phyloP scores from a whole-genome alignment of 1,140 invertebrate genomes.

The Drosophila lacertosa region DNA sequence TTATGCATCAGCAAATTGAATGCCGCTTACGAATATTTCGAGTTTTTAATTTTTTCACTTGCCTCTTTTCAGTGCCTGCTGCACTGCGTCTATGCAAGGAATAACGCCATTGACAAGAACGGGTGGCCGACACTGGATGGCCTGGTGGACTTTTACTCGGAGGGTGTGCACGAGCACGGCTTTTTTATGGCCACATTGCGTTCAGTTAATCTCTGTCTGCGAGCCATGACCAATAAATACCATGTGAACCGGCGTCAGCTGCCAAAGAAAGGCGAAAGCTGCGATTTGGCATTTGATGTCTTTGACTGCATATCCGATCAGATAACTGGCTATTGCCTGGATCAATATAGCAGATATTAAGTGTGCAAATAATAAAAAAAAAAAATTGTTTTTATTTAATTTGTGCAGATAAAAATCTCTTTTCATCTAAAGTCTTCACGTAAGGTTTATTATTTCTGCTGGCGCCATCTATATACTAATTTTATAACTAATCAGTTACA shows the following conservation, averaged over 20 bases:
- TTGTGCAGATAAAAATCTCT: neutral
- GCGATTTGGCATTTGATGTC: conserved; percentile 89
- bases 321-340: conserved; percentile 87
- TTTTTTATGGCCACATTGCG: conserved; percentile 89
- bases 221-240: conserved; percentile 84
- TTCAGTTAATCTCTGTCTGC: conserved; percentile 88
- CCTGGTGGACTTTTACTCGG: conserved; percentile 88
- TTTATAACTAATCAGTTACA: neutral
- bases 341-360: conserved; percentile 74
- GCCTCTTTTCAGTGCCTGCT: conserved; percentile 64
- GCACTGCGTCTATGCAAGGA: conserved; percentile 82
- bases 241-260: conserved; percentile 64
- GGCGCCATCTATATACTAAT: neutral
- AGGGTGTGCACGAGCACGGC: conserved; percentile 88
- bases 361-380: neutral
- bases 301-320: conserved; percentile 90
- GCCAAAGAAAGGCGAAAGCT: conserved; percentile 87
- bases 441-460: neutral
- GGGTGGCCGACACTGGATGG: conserved; percentile 89
- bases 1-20: conserved; percentile 82
- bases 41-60: neutral
- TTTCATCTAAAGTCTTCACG: neutral
- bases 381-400: neutral
- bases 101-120: conserved; percentile 77
- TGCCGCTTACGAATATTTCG: conserved; percentile 26